A percentile compares a stretch with the other conserved stretches of the same genome.
Conservation (phyloP, 2,113 vertebrate genomes). For the Oncorhynchus tshawytscha region DNA sequence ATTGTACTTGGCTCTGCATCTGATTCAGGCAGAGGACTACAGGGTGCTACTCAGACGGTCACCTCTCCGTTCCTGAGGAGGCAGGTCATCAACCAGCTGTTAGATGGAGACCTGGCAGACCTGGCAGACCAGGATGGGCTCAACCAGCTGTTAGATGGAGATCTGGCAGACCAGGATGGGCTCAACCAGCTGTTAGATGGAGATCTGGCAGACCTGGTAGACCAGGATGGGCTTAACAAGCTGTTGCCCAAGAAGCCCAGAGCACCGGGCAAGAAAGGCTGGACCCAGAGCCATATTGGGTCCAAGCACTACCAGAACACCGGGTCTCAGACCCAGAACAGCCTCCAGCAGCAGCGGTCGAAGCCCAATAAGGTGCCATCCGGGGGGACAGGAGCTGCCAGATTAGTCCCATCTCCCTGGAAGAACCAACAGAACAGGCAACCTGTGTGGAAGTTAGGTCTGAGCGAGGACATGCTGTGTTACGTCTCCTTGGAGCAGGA, state of each 20-base stretch:
- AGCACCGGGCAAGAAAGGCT: conserved; percentile 24
- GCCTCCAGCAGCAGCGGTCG: conserved; percentile 49
- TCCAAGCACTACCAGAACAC: conserved; percentile 45
- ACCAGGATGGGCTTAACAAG: conserved; percentile 59
- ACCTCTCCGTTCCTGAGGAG: conserved; percentile 61
- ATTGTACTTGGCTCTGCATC: conserved; percentile 64
- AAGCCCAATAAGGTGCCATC: conserved; percentile 9
- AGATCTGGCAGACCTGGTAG: conserved; percentile 73
- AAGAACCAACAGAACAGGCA: conserved; percentile 46
- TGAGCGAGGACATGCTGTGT: conserved; percentile 55
- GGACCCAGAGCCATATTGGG: background rate
- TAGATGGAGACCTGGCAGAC: conserved; percentile 68
- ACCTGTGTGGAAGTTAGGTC: conserved; percentile 33
- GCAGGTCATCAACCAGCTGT: conserved; percentile 60
- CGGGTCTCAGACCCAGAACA: conserved; percentile 26
- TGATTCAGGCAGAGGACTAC: conserved; percentile 67
- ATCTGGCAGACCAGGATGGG: conserved; percentile 64
- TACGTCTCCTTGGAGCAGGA: conserved; percentile 63
- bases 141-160: conserved; percentile 69
- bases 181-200: conserved; percentile 52
- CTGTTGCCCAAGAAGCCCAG: conserved; percentile 59
- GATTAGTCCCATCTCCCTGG: conserved; percentile 9
- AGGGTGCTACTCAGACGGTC: conserved; percentile 47
- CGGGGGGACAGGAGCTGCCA: background rate
- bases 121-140: conserved; percentile 18